A percentile compares a stretch with the other conserved stretches of the same genome.
These are phyloP conservation scores for Montipora sp. DNA, from an alignment of 64 coral and sea anemone genomes.

Conservation along the genomic window DNA sequence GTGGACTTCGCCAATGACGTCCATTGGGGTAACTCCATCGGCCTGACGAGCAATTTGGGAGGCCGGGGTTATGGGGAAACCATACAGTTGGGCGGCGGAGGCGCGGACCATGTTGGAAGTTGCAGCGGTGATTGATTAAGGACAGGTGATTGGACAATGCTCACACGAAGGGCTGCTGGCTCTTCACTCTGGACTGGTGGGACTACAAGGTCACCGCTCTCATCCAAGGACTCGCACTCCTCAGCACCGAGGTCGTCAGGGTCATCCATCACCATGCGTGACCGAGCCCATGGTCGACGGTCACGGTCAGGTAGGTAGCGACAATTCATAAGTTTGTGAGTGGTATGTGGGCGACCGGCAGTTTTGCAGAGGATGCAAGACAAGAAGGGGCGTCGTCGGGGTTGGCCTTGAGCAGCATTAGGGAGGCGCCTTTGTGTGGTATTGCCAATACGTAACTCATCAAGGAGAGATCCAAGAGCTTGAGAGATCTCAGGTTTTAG, in stretches of 20 bases:
- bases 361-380: not conserved
- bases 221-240: not conserved
- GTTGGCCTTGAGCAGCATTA: not conserved
- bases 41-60: slow-evolving; percentile 33
- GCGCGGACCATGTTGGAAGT: slow-evolving; percentile 33
- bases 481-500: slow-evolving; percentile 56
- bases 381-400: not conserved
- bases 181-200: not conserved
- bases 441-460: slow-evolving; percentile 25
- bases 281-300: not conserved
- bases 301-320: not conserved
- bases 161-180: not conserved
- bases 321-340: not conserved
- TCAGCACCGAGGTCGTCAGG: not conserved
- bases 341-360: not conserved
- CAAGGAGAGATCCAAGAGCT: slow-evolving; percentile 27
- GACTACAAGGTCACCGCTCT: not conserved
- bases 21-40: slow-evolving; percentile 39
- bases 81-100: slow-evolving; percentile 25
- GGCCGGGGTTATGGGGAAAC: slow-evolving; percentile 4
- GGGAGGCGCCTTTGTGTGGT: not conserved
- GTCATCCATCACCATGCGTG: not conserved
- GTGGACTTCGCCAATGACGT: slow-evolving; percentile 44
- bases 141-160: not conserved
- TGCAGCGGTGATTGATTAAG: not conserved